Conservation (phyloP, 2,113 vertebrate species). For the Pterocles gutturalis region DNA sequence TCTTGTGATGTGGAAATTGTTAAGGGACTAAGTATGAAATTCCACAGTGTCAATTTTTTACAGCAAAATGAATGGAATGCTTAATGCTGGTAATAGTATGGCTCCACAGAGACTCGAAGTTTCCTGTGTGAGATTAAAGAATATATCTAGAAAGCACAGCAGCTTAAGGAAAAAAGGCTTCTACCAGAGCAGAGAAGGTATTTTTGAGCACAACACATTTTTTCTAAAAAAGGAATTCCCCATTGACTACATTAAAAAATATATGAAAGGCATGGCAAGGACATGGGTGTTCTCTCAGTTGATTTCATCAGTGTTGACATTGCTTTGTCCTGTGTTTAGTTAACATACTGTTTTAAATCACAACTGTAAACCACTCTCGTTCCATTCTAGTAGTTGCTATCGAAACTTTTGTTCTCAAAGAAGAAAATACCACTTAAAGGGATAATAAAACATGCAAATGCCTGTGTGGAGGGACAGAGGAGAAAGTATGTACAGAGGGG, state of each 20-base stretch:
- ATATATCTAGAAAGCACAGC: neutral
- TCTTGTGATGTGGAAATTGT: neutral
- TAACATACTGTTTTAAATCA: neutral
- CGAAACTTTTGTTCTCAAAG: neutral
- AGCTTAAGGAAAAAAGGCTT: neutral
- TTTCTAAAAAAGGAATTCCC: neutral
- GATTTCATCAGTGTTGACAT: neutral
- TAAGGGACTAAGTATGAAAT: neutral
- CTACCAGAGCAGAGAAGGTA: neutral
- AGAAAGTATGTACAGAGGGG: neutral
- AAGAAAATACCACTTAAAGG: neutral
- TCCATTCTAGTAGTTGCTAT: neutral
- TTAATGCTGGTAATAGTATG: neutral
- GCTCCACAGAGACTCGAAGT: conserved; percentile 8
- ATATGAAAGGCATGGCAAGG: fast-evolving
- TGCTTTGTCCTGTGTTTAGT: neutral
- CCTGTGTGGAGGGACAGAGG: neutral
- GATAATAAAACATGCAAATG: neutral
- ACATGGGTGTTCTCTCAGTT: neutral
- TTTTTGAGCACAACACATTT: neutral
- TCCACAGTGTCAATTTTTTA: conserved; percentile 1
- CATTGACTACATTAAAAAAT: neutral
- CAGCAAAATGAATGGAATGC: neutral
- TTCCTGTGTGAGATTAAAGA: neutral
- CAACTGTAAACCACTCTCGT: neutral